Evolutionary conservation across 2,113 vertebrate species (phyloP), one percentile per base, ranked within the genome.

Genomic region (Sturnira hondurensis): DNA sequence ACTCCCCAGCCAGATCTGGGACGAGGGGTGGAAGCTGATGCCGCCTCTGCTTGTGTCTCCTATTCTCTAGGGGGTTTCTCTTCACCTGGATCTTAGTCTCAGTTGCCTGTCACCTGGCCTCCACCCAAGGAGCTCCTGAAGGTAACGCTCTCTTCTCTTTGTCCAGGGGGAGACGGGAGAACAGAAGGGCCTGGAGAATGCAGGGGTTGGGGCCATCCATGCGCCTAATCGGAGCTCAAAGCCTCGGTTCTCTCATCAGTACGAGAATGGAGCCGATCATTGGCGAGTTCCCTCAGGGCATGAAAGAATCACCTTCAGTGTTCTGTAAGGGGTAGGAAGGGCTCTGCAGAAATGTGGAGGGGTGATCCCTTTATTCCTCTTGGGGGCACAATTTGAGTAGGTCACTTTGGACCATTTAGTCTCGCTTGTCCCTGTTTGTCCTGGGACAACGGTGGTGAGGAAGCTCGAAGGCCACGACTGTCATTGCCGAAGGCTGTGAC

Each of bases 121-220:
- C 99, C 98, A 98, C 99, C 97, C 99, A 99, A 99, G 99, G 98
- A 98, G 98, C 98, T 98, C 98, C 99, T 99, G 99, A 99, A 99
- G 99, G 99, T 99, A 99, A 99, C 70, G 52, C 73, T 97, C 67
- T 84, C 86, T 96, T 96, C 93, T 97, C 85, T 97, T 95, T 97
- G 85, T 95, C 63, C 65, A 20, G 33, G 43, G 89, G 70, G 31
- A 90, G 70, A 93, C 45, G 94, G 74, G 68, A 74, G 86, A 88
- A 54, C 8, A 12, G 93, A 82, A 88, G 86, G 93, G 78, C 50
- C 36, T 43, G 20, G 41, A 86, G 63, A 88, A 74, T 3, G 19
- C 3, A 4, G 24, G 67, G n/a, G 33, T 43, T 11, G 84, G 88
- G 81, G 87, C 88, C 31, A 45, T 52, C n/a, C 0, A 0, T 47